These are phyloP conservation scores for Hemiscyllium ocellatum DNA, from an alignment of 2,113 vertebrate genomes.

Conservation along the genomic window DNA sequence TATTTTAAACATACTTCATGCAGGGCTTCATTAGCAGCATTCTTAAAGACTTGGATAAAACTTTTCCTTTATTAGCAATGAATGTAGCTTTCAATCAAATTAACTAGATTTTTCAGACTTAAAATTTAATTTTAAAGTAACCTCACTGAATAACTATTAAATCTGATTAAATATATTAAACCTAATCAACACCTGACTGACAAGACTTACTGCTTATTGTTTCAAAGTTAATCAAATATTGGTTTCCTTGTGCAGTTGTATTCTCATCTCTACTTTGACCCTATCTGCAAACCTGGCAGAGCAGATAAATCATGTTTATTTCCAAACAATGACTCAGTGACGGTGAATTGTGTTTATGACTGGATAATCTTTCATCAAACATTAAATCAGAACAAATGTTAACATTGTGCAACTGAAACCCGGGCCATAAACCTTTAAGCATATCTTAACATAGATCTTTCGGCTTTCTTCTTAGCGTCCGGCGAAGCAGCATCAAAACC, in stretches of 20 bases:
- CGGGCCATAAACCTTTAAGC: neutral
- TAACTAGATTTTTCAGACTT: neutral
- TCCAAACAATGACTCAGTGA: neutral
- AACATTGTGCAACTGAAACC: neutral
- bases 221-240: constrained; percentile 17
- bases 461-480: neutral
- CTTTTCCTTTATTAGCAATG: neutral
- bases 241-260: neutral
- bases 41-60: neutral
- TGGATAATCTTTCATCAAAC: neutral
- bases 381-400: neutral
- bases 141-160: neutral
- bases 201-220: neutral
- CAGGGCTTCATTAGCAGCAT: neutral
- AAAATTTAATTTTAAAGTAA: neutral
- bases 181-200: neutral
- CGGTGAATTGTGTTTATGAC: neutral
- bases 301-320: neutral
- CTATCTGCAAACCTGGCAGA: neutral
- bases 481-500: neutral
- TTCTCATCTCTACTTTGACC: neutral
- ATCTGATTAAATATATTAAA: neutral
- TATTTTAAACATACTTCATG: neutral
- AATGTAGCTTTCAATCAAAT: neutral
- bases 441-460: neutral